Percentiles rank a stretch among this genome's conserved stretches.
These are phyloP conservation scores for Ammodytes marinus DNA, from an alignment of 2,113 vertebrate species.

Conservation along the genomic window DNA sequence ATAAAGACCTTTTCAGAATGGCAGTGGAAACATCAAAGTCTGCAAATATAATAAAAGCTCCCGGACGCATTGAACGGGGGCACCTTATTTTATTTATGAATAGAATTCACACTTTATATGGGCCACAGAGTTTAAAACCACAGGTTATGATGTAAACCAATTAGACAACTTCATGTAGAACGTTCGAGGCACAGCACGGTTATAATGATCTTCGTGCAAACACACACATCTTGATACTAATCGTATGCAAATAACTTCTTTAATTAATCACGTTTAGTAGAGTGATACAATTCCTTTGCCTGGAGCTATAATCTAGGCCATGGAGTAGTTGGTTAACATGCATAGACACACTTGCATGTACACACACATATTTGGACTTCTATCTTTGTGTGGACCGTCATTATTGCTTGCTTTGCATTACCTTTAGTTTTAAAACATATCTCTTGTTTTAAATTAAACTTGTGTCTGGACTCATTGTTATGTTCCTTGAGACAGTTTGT, in stretches of 20 bases:
- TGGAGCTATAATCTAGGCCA: slow-evolving; percentile 42
- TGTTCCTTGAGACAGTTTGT: too few relatives aligned
- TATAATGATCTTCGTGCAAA: slow-evolving; percentile 64
- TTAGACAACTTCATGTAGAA: slow-evolving; percentile 61
- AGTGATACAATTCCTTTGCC: slow-evolving; percentile 61
- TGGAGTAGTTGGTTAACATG: slow-evolving; percentile 34
- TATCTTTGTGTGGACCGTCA: too few relatives aligned
- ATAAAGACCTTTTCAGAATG: slow-evolving; percentile 54
- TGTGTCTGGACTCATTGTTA: too few relatives aligned
- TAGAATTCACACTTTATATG: slow-evolving; percentile 37
- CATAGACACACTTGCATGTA: slow-evolving; percentile 8
- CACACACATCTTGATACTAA: slow-evolving; percentile 59
- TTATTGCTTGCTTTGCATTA: too few relatives aligned
- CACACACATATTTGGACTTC: slow-evolving; percentile 3
- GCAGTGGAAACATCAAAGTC: slow-evolving; percentile 65
- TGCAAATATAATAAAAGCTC: slow-evolving; percentile 62
- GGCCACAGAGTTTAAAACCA: slow-evolving; percentile 47
- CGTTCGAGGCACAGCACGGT: slow-evolving; percentile 27
- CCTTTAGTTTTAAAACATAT: too few relatives aligned
- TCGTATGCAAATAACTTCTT: slow-evolving; percentile 66
- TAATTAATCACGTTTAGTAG: slow-evolving; percentile 70
- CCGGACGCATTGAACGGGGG: slow-evolving; percentile 29
- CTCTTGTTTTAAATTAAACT: too few relatives aligned
- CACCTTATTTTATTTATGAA: slow-evolving; percentile 68
- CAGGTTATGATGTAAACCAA: slow-evolving; percentile 71